Evolutionary conservation across 2,888 invertebrate species (phyloP), one percentile per base, ranked within the genome.

Genomic region (Agrochola lychnidis): DNA sequence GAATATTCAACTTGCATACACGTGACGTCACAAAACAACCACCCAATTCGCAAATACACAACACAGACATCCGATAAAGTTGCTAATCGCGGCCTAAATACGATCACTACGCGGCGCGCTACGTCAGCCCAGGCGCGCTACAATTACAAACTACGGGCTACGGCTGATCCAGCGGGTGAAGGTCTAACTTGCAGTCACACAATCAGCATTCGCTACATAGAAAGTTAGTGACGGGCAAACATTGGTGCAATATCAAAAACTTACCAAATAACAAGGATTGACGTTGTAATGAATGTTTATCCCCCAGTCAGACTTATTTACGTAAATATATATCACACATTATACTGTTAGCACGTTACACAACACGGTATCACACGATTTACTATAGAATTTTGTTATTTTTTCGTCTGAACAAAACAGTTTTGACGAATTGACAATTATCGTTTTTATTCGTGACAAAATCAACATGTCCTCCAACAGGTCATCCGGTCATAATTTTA

Each of bases 401-500:
- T 91, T 92, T 89, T 90, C 89, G 91, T 93, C 93, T 94, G 95
- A 94, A 95, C 94, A 95, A 95, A 94, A 95, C 93, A 94, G 92
- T 95, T 94, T 93, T 93, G 94, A 95, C 93, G 94, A 96, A 94
- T 95, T 96, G 96, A 95, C 96, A 95, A 95, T 89, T 94, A 92
- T 93, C 92, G 92, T 94, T 92, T 90, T 92, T 91, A 91, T 91
- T 95, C 94, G 92, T 95, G 95, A 95, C 94, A 94, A 92, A 95
- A 93, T 94, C 96, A 96, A 96, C 95, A 96, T 96, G 96, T 96
- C 96, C 88, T 93, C 95, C 94, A 91, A 94, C 93, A 91, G 91
- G 88, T 93, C 91, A 92, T 95, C 95, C 95, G 95, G 94, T 95
- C 94, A 93, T 86, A 83, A 81, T 82, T 84, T 75, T 70, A 79